Conservation (phyloP, 2,113 vertebrate species). For the Todiramphus chloris region DNA sequence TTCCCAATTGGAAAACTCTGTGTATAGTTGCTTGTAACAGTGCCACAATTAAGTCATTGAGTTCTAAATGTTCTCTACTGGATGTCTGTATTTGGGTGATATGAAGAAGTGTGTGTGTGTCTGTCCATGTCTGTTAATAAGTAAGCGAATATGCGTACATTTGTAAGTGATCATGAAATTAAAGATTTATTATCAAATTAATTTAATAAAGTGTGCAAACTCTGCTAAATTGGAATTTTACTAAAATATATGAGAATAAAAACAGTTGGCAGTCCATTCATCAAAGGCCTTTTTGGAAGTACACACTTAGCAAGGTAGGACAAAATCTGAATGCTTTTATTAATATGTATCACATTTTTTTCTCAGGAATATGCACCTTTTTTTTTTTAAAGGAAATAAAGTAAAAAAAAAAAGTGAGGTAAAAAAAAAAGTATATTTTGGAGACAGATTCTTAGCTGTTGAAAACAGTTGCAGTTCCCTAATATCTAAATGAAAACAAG, state of each 20-base stretch:
- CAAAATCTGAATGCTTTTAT: neutral
- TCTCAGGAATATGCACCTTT: neutral
- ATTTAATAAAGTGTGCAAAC: conserved; percentile 29
- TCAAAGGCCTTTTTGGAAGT: conserved; percentile 3
- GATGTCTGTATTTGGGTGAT: neutral
- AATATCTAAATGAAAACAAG: neutral
- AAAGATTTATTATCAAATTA: neutral
- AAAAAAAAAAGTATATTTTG: neutral
- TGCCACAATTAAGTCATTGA: neutral
- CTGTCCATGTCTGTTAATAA: neutral
- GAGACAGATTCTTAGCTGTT: neutral
- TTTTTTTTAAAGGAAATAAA: neutral
- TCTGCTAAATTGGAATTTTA: conserved; percentile 33
- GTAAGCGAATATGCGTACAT: neutral
- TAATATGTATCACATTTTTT: neutral
- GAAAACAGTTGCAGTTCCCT: neutral
- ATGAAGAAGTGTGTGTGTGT: neutral
- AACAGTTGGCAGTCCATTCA: conserved; percentile 13
- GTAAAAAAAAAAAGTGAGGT: neutral
- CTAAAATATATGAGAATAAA: conserved; percentile 22
- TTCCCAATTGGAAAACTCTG: neutral
- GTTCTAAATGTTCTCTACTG: neutral
- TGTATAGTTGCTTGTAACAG: neutral
- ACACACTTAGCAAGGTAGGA: neutral
- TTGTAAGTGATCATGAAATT: neutral